phyloP scores from a whole-genome alignment of 2,113 vertebrate genomes.

The Progne subis region DNA sequence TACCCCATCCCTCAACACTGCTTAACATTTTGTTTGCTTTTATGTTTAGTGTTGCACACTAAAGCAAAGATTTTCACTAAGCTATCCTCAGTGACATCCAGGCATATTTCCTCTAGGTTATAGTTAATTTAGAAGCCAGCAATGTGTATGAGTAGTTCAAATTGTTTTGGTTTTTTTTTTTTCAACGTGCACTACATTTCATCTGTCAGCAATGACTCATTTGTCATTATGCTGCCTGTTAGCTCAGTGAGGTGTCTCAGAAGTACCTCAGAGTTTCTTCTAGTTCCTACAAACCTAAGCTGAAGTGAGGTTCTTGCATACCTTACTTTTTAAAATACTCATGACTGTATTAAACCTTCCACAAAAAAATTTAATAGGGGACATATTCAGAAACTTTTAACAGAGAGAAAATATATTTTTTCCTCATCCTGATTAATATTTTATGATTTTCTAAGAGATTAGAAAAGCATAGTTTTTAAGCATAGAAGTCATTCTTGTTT shows the following conservation, averaged over 20 bases:
- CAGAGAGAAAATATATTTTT: not conserved
- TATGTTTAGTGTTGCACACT: not conserved
- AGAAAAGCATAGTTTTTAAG: not conserved
- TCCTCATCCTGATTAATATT: not conserved
- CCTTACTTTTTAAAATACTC: not conserved
- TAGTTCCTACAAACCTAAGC: not conserved
- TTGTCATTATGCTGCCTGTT: slow-evolving; percentile 19
- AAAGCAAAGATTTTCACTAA: not conserved
- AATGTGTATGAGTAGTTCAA: slow-evolving; percentile 37
- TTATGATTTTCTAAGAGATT: not conserved
- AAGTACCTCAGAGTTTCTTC: not conserved
- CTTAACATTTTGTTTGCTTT: slow-evolving; percentile 19
- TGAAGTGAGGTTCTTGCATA: not conserved
- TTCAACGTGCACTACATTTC: not conserved
- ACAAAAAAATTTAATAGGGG: not conserved
- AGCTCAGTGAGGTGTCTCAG: slow-evolving; percentile 16
- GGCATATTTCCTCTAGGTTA: slow-evolving; percentile 33
- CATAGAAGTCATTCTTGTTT: not conserved
- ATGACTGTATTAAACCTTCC: not conserved
- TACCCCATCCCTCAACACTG: not conserved
- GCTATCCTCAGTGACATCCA: slow-evolving; percentile 4
- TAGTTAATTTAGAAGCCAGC: slow-evolving; percentile 48
- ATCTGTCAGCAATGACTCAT: slow-evolving; percentile 37
- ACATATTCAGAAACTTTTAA: not conserved
- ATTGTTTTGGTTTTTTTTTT: not conserved